phyloP scores from a whole-genome alignment of 2,113 vertebrate genomes.

The Lates calcarifer region DNA sequence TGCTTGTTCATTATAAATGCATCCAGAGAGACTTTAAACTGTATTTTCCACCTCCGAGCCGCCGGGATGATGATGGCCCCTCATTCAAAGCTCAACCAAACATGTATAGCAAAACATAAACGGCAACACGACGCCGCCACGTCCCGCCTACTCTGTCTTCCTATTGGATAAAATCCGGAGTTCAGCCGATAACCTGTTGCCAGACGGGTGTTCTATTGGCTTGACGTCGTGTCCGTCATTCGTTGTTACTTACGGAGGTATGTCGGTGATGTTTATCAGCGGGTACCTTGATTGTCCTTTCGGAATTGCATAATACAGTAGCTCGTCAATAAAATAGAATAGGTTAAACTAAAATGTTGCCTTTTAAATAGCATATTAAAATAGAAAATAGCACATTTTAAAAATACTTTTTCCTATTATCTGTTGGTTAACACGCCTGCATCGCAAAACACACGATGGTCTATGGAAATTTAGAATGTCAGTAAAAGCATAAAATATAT shows the following conservation, averaged over 20 bases:
- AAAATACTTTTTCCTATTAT: neutral
- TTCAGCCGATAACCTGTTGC: constrained; percentile 45
- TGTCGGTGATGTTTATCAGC: constrained; percentile 51
- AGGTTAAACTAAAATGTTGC: too few relatives aligned
- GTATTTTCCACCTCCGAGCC: constrained; percentile 76
- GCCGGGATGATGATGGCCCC: constrained; percentile 84
- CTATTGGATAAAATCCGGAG: constrained; percentile 67
- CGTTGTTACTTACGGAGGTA: constrained; percentile 34
- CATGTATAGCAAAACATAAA: constrained; percentile 64
- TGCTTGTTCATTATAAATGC: constrained; percentile 49
- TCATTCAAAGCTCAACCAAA: constrained; percentile 84
- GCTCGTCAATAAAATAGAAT: neutral
- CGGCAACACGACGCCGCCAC: neutral
- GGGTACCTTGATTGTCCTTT: constrained; percentile 57
- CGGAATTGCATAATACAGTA: constrained; percentile 15
- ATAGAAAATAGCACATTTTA: neutral
- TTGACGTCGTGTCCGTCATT: constrained; percentile 33
- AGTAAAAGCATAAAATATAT: neutral
- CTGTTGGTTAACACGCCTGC: neutral
- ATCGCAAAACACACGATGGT: neutral
- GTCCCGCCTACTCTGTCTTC: constrained; percentile 47
- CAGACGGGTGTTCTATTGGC: constrained; percentile 60
- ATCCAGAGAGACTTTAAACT: constrained; percentile 68
- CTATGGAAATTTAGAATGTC: neutral
- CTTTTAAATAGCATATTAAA: neutral